phyloP scores from a whole-genome alignment of 2,888 invertebrate genomes.

The Azorinus chamasolen region DNA sequence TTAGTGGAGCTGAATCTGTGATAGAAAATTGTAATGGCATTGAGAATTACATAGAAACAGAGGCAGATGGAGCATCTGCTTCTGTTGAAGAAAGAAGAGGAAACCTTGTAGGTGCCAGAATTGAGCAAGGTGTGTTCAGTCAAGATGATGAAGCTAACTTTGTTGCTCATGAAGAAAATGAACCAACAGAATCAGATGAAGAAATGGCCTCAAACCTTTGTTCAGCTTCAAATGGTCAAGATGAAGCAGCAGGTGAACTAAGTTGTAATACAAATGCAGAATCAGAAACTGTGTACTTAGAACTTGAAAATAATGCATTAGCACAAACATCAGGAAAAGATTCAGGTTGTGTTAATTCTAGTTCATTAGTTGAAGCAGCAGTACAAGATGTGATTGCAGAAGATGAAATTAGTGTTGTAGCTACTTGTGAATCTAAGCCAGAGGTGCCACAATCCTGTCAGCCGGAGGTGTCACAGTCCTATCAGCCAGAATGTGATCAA shows the following conservation, averaged over 20 bases:
- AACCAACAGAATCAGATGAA: conserved; percentile 53
- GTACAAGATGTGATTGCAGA: conserved; percentile 24
- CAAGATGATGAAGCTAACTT: conserved; percentile 13
- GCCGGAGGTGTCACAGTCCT: conserved; percentile 55
- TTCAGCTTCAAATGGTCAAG: neutral
- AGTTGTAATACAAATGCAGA: too few species aligned
- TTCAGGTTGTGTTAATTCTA: neutral
- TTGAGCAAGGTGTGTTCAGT: neutral
- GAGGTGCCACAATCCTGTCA: conserved; percentile 64
- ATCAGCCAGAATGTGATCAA: conserved; percentile 76
- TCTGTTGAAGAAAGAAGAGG: neutral
- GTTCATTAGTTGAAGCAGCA: neutral
- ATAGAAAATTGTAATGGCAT: neutral
- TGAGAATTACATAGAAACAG: neutral
- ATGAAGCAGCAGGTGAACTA: neutral
- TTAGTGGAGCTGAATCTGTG: conserved; percentile 13
- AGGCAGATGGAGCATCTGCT: conserved; percentile 11
- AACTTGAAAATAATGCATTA: neutral
- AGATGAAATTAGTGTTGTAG: conserved; percentile 44
- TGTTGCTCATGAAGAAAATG: conserved; percentile 31
- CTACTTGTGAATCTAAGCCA: conserved; percentile 17
- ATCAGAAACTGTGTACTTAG: neutral
- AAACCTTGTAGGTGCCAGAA: neutral
- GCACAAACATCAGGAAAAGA: neutral
- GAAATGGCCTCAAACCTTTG: conserved; percentile 10